Base-by-base conservation (phyloP, 2,113 vertebrate genomes). In the Otis tarda region DNA sequence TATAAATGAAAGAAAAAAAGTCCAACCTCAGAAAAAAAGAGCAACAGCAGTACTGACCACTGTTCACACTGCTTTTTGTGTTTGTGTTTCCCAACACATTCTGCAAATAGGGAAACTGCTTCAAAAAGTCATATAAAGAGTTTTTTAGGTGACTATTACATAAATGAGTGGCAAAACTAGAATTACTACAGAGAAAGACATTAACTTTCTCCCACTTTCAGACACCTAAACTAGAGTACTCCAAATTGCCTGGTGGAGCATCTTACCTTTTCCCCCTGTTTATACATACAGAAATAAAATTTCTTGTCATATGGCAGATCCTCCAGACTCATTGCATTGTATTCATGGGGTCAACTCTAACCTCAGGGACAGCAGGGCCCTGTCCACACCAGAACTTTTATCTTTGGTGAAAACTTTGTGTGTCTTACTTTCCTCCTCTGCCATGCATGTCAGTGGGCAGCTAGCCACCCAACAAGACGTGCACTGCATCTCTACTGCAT, bases 341-440 rank as follows among this genome's bases (percentile, higher is more conserved):
- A 3, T 17, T 2, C 5, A 30, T 3, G 23, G 23, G 16, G n/a
- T 22, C 8, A 3, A 4, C 37, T 37, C 61, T 79, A 49, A 39
- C 52, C 52, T 71, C 47, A 8, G n/a, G 41, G 24, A 8, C 0
- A 45, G 5, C 1, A 0, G 7, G 4, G 15, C 31, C 60, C 50
- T 43, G 24, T 20, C 14, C 75, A 43, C 52, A 30, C 10, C 33
- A 79, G 31, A 88, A 33, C 3, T 33, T 61, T n/a, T n/a, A 43
- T 19, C 19, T 61, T 45, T 55, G 19, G 6, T 37, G 70, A 55
- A 49, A 63, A 7, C 12, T 50, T 67, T 80, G 37, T 28, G 14
- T 22, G 16, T 37, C 49, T 37, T 19, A 59, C 30, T 59, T 86
- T 79, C 43, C 31, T 61, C 19, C 61, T 83, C 37, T 55, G 57